phyloP scores from a whole-genome alignment of 2,113 vertebrate species.

The Leiothrix lutea region DNA sequence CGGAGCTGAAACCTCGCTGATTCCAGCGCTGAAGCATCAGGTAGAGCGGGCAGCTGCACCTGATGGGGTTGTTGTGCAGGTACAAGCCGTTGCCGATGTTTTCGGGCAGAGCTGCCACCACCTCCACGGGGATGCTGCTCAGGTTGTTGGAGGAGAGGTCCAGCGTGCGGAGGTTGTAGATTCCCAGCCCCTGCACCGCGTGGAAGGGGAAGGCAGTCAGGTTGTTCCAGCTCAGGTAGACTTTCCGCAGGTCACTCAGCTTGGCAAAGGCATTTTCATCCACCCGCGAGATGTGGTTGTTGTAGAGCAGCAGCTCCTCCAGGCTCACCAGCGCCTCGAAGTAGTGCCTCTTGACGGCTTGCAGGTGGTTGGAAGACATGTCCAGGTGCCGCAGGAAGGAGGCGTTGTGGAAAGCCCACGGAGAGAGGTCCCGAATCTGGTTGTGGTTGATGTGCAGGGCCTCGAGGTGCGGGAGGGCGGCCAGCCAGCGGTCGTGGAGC shows the following conservation, averaged over 20 bases:
- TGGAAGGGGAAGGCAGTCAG: constrained; percentile 88
- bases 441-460: constrained; percentile 85
- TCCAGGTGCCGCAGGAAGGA: constrained; percentile 86
- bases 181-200: constrained; percentile 79
- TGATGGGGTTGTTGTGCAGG: constrained; percentile 91
- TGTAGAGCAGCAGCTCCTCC: constrained; percentile 90
- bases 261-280: constrained; percentile 78
- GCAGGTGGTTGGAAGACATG: constrained; percentile 89
- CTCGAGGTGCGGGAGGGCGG: constrained; percentile 76
- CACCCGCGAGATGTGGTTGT: constrained; percentile 83
- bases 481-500: constrained; percentile 76
- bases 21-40: constrained; percentile 84
- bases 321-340: constrained; percentile 81
- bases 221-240: constrained; percentile 92
- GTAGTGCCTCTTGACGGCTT: constrained; percentile 72
- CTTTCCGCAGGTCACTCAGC: constrained; percentile 79
- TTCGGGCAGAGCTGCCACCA: constrained; percentile 74
- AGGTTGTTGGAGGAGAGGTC: constrained; percentile 93
- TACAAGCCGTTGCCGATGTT: constrained; percentile 83
- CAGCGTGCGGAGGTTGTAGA: constrained; percentile 79
- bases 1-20: constrained; percentile 76
- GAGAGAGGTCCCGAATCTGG: constrained; percentile 70
- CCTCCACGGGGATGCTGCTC: constrained; percentile 80
- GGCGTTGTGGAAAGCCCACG: constrained; percentile 78
- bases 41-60: constrained; percentile 86